Evolutionary conservation across 2,888 invertebrate species (phyloP).

Genomic region (Dryomyza anilis): DNA sequence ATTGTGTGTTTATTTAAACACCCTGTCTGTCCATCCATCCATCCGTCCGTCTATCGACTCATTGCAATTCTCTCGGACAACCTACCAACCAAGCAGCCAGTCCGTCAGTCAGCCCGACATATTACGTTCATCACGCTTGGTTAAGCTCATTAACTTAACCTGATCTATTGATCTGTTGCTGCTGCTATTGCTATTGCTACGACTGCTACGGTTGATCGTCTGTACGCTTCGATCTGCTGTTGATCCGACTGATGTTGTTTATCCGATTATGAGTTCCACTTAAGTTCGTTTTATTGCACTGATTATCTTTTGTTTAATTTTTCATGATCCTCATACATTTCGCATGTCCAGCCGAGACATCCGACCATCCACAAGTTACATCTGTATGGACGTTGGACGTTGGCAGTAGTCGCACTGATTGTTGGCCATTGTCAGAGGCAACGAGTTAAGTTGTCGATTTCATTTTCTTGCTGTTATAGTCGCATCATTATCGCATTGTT

Average conservation of each 20-base stretch:
- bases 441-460: not conserved
- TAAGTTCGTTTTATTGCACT: conserved; percentile 23
- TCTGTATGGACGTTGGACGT: too few relatives aligned
- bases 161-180: conserved; percentile 19
- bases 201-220: conserved; percentile 15
- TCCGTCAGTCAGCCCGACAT: not conserved
- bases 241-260: too few relatives aligned
- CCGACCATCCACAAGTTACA: too few relatives aligned
- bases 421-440: conserved; percentile 1
- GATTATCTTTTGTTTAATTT: conserved; percentile 18
- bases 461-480: not conserved
- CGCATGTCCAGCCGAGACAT: conserved; percentile 15
- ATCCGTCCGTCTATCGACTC: not conserved
- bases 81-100: too few relatives aligned
- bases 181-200: too few relatives aligned
- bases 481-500: conserved; percentile 1
- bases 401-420: conserved; percentile 9
- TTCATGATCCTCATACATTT: not conserved
- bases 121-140: conserved; percentile 9
- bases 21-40: not conserved
- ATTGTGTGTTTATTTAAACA: not conserved
- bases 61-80: not conserved
- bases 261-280: conserved; percentile 28
- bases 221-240: conserved; percentile 22
- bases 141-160: conserved; percentile 21